phyloP scores from a whole-genome alignment of 1,140 invertebrate species.

The Pantala flavescens region DNA sequence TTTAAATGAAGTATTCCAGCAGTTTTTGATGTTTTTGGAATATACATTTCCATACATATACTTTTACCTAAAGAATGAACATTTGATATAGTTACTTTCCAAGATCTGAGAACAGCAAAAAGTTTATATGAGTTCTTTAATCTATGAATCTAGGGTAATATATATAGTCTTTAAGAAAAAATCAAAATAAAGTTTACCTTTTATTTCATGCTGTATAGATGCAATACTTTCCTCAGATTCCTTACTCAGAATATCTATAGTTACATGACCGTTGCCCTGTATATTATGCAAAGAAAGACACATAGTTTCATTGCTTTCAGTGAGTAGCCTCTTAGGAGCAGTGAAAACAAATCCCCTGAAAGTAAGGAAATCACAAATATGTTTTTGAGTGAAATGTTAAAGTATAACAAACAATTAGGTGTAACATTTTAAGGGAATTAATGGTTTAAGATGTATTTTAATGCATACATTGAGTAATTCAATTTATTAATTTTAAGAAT shows the following conservation, averaged over 20 bases:
- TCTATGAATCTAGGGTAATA: no score
- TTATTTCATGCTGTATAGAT: slow-evolving; percentile 28
- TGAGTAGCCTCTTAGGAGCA: slow-evolving; percentile 34
- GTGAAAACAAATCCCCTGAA: slow-evolving; percentile 38
- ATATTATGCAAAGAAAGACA: slow-evolving; percentile 38
- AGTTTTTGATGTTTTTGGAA: slow-evolving; percentile 32
- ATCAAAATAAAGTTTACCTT: slow-evolving; percentile 4
- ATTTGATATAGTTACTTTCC: background rate
- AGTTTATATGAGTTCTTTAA: no score
- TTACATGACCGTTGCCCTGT: slow-evolving; percentile 34
- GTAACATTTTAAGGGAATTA: no score
- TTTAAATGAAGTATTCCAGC: slow-evolving; percentile 38
- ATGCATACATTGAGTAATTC: no score
- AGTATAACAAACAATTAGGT: no score
- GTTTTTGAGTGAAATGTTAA: no score
- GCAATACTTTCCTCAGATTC: slow-evolving; percentile 25
- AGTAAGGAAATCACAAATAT: background rate
- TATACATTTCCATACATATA: slow-evolving; percentile 33
- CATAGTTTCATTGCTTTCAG: slow-evolving; percentile 33
- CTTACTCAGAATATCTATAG: slow-evolving; percentile 31
- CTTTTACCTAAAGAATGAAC: slow-evolving; percentile 12
- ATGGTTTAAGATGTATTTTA: no score
- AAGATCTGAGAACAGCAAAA: no score
- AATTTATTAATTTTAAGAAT: no score
- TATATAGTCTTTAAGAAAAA: background rate